Evolutionary conservation across 1,140 invertebrate species (phyloP).

Genomic region (Leptinotarsa lineolata): DNA sequence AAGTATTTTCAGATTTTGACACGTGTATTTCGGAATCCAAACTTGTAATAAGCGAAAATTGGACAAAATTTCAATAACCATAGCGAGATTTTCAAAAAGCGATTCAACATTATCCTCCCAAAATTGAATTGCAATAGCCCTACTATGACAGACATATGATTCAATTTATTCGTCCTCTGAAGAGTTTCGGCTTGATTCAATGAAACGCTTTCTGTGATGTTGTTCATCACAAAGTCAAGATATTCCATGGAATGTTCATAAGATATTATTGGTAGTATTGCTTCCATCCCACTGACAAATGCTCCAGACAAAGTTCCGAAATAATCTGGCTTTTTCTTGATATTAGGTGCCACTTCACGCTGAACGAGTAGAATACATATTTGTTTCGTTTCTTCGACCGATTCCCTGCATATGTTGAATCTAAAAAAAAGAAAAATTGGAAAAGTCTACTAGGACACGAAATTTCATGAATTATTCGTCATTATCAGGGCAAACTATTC

Average conservation of each 20-base stretch:
- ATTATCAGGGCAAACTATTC: too few species aligned
- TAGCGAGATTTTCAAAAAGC: background rate
- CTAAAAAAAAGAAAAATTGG: background rate
- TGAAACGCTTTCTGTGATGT: too few species aligned
- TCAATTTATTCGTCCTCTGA: too few species aligned
- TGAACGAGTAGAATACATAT: background rate
- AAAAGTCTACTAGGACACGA: too few species aligned
- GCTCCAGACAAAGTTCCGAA: background rate
- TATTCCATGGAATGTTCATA: background rate
- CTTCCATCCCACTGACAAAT: background rate
- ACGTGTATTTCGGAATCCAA: background rate
- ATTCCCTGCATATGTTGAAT: background rate
- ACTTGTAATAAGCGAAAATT: background rate
- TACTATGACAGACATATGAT: too few species aligned
- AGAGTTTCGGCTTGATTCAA: too few species aligned
- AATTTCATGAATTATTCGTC: too few species aligned
- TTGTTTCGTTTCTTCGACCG: background rate
- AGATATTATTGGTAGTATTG: background rate
- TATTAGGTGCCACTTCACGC: background rate
- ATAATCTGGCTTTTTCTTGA: background rate
- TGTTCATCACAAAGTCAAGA: background rate
- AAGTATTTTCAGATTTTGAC: background rate
- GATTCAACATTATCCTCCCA: background rate
- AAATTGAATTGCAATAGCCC: background rate
- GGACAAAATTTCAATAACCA: background rate